Evolutionary conservation across 2,888 invertebrate species (phyloP), one percentile per base, ranked within the genome.

Genomic region (Epinotia demarniana): DNA sequence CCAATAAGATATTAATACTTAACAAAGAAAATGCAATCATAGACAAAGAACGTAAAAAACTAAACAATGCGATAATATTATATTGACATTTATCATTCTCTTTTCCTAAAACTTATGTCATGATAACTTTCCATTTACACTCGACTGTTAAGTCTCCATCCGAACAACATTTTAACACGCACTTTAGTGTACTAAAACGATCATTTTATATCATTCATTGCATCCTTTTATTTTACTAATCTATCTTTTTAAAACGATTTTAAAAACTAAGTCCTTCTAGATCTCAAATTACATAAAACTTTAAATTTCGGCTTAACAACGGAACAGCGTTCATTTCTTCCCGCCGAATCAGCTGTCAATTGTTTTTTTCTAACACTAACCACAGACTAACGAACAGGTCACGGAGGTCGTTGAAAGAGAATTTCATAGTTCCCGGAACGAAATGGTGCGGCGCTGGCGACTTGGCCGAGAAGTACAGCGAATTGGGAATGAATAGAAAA

Each of bases 361-460:
- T 39, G 13, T 66, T 13, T n/a, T 60, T 75, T 75, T 75, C 39
- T 58, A 43, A 71, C 33, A 70, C 70, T 79, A 79, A 77, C 79
- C 79, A 76, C 55, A 79, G 78, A 78, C 79, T 76, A 78, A 77
- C 73, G 61, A 76, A 73, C 91, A 93, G 94, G 92, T 92, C 90
- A 67, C 87, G 92, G 79, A 85, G 94, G 77, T 93, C 92, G 60
- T 81, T 93, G 79, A 91, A 94, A 82, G 93, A 95, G 86, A 92
- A 94, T 90, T 92, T 95, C 85, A 95, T 96, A 82, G 86, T 95
- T 73, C 96, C 96, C 3, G 96, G 96, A 72, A 96, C 96, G 16
- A 95, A 96, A 84, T 97, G 97, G 97, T 97, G 97, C 89, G 97
- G 97, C 9, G 91, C 95, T 84, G 88, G 96, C 87, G 85, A 95